These are phyloP conservation scores for Brachyhypopomus occidentalis DNA, from an alignment of 2,113 vertebrate species.

Conservation along the genomic window DNA sequence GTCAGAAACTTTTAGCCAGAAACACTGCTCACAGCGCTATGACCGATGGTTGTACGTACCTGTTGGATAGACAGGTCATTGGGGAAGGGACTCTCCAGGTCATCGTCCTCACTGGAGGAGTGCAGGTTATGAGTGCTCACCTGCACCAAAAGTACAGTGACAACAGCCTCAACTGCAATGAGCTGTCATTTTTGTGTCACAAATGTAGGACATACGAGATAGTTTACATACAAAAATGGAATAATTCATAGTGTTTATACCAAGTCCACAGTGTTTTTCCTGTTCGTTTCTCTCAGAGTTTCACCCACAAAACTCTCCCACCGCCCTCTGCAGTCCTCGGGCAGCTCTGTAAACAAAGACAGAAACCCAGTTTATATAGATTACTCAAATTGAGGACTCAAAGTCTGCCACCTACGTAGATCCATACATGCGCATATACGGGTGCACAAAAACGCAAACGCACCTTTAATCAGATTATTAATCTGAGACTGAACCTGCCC, in stretches of 20 bases:
- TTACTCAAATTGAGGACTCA: no score
- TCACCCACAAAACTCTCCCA: constrained; percentile 97
- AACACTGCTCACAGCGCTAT: background rate
- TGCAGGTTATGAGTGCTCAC: constrained; percentile 95
- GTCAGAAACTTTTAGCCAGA: background rate
- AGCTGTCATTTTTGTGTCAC: background rate
- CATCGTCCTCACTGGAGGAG: constrained; percentile 94
- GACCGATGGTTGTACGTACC: constrained; percentile 68
- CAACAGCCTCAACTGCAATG: constrained; percentile 10
- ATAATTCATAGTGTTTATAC: constrained; percentile 62
- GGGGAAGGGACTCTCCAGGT: constrained; percentile 90
- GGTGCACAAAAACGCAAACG: background rate
- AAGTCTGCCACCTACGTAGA: background rate
- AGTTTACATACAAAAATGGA: background rate
- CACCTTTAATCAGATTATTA: constrained; percentile 88
- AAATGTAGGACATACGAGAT: background rate
- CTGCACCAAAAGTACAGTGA: constrained; percentile 65
- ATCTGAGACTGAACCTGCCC: constrained; percentile 86
- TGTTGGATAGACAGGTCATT: constrained; percentile 93
- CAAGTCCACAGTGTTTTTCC: constrained; percentile 91
- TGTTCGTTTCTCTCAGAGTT: constrained; percentile 89
- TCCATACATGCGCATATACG: no score
- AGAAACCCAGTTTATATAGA: background rate
- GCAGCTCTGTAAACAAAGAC: constrained; percentile 78
- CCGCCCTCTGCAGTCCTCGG: constrained; percentile 90